Percentiles rank a stretch among this genome's conserved stretches.
Evolutionary conservation across 2,888 invertebrate genomes (phyloP).

Genomic region (Netelia melanura): DNA sequence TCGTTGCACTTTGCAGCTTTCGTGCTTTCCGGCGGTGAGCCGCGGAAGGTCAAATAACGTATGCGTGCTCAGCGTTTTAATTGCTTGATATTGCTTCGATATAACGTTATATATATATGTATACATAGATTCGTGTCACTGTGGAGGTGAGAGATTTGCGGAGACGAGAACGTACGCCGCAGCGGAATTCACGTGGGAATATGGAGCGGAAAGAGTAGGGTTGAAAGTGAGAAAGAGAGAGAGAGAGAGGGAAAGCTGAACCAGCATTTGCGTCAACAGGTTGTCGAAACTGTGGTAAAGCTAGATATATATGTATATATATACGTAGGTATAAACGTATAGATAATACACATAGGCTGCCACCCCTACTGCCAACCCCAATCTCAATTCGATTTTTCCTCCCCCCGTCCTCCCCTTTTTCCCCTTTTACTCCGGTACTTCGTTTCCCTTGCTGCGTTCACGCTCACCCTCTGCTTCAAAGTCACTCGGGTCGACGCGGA

Average conservation of each 20-base stretch:
- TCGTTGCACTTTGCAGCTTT: background rate
- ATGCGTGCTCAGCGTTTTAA: background rate
- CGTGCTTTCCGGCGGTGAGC: background rate
- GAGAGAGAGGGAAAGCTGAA: slow-evolving; percentile 12
- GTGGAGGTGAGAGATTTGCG: background rate
- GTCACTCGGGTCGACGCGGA: slow-evolving; percentile 38
- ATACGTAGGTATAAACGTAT: background rate
- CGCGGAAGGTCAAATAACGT: background rate
- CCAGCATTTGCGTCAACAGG: slow-evolving; percentile 73
- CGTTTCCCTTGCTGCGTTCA: slow-evolving; percentile 8
- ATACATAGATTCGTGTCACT: background rate
- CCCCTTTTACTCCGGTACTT: slow-evolving; percentile 3
- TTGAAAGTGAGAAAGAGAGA: slow-evolving; percentile 21
- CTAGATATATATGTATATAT: background rate
- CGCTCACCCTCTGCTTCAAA: slow-evolving; percentile 34
- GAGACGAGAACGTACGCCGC: background rate
- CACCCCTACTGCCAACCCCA: slow-evolving; percentile 21
- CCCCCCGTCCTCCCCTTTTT: background rate
- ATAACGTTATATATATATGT: background rate
- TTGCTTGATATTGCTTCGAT: background rate
- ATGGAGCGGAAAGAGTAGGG: background rate
- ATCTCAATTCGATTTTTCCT: slow-evolving; percentile 60
- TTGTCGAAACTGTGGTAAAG: slow-evolving; percentile 67
- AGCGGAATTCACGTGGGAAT: background rate
- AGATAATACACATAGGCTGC: background rate